A percentile compares a stretch with the other conserved stretches of the same genome.
These are phyloP conservation scores for Yponomeuta cagnagella DNA, from an alignment of 2,888 invertebrate genomes.

Conservation along the genomic window DNA sequence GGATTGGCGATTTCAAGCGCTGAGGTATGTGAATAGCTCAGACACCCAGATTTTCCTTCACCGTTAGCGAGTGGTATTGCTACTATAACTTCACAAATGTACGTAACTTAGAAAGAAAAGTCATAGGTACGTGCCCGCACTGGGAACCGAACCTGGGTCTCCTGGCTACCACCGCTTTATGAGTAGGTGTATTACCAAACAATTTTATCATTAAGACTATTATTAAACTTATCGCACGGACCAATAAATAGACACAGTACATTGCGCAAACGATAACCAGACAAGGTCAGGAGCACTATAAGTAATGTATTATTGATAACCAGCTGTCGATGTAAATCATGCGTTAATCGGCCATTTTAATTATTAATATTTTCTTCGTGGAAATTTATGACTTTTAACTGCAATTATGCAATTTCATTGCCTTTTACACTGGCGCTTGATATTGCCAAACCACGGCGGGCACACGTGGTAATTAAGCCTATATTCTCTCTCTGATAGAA, in stretches of 20 bases:
- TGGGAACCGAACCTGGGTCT: too few species aligned
- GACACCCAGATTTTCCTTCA: too few species aligned
- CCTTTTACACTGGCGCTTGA: neutral
- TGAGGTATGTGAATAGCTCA: too few species aligned
- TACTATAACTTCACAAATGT: too few species aligned
- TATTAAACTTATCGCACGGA: neutral
- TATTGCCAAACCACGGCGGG: too few species aligned
- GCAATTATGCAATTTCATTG: neutral
- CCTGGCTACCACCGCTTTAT: too few species aligned
- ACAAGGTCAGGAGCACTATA: slow-evolving; percentile 12
- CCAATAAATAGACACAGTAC: neutral
- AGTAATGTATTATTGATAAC: neutral
- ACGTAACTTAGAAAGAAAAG: too few species aligned
- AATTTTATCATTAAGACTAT: neutral
- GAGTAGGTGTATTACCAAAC: neutral
- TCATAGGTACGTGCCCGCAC: too few species aligned
- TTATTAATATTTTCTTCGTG: neutral
- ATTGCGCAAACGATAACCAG: neutral
- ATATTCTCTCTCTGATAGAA: too few species aligned
- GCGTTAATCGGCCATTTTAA: neutral
- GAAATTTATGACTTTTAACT: neutral
- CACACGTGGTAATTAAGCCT: too few species aligned
- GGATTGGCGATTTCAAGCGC: too few species aligned
- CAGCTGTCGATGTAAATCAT: neutral
- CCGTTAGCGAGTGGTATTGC: too few species aligned